Percentiles rank a stretch among this genome's conserved stretches.
Conservation (phyloP, 2,797 vertebrate species). For the Antennarius maculatus region DNA sequence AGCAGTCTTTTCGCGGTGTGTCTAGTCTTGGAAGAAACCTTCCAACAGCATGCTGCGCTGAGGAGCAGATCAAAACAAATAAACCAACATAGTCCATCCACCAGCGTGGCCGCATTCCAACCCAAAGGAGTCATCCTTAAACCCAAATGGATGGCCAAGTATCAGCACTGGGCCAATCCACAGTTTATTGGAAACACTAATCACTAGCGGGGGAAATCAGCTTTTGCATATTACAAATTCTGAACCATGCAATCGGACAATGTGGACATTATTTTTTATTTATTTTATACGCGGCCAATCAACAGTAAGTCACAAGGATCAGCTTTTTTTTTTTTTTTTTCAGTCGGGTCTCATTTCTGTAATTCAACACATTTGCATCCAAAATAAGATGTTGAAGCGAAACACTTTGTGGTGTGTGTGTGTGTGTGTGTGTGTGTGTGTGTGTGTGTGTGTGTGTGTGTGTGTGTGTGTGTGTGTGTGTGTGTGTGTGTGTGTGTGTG, state of each 20-base stretch:
- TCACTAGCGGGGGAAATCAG: slow-evolving; percentile 71
- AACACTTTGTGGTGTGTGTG: background rate
- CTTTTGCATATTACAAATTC: slow-evolving; percentile 55
- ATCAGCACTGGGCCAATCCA: slow-evolving; percentile 62
- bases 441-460: too few relatives aligned
- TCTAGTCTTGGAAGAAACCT: slow-evolving; percentile 70
- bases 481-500: too few relatives aligned
- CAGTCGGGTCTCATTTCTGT: too few relatives aligned
- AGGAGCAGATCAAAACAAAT: slow-evolving; percentile 73
- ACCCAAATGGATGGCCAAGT: slow-evolving; percentile 61
- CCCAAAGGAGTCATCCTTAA: slow-evolving; percentile 68
- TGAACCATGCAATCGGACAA: slow-evolving; percentile 2
- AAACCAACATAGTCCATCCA: slow-evolving; percentile 62
- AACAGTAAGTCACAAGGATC: slow-evolving; percentile 27
- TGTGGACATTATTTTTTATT: slow-evolving; percentile 20
- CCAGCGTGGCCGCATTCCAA: slow-evolving; percentile 62
- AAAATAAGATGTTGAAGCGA: background rate
- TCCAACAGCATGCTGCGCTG: slow-evolving; percentile 61
- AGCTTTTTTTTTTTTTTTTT: background rate
- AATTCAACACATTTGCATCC: background rate
- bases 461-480: too few relatives aligned
- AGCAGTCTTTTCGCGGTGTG: slow-evolving; percentile 67
- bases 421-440: too few relatives aligned
- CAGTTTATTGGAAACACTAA: slow-evolving; percentile 72
- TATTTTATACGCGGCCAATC: slow-evolving; percentile 33